Conservation (phyloP, 2,797 vertebrate genomes). For the Sternotherus odoratus region DNA sequence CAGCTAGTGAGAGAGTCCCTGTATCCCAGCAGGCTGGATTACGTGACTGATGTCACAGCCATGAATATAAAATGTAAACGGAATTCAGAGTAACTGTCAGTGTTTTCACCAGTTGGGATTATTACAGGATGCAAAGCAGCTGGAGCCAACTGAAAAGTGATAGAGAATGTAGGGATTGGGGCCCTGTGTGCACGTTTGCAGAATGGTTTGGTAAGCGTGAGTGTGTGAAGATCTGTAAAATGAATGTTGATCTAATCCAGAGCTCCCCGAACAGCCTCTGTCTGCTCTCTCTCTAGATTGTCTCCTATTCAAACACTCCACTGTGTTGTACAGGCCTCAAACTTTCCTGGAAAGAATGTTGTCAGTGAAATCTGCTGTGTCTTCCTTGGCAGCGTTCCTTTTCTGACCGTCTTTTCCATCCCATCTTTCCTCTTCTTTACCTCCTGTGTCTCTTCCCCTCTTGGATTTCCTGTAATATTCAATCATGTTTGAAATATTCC, state of each 20-base stretch:
- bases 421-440: neutral
- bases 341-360: rapidly evolving
- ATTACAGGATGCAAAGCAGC: neutral
- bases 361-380: neutral
- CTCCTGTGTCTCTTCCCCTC: neutral
- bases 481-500: neutral
- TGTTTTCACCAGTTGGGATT: neutral
- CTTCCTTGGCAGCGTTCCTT: rapidly evolving
- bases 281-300: neutral
- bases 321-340: neutral
- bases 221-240: neutral
- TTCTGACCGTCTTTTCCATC: neutral
- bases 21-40: rapidly evolving
- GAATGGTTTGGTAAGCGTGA: neutral
- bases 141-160: neutral
- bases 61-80: rapidly evolving
- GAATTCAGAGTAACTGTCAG: neutral
- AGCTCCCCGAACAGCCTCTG: neutral
- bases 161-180: neutral
- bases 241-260: neutral
- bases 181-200: neutral
- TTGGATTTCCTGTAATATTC: neutral
- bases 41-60: rapidly evolving
- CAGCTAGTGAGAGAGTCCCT: neutral
- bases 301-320: neutral